These are phyloP conservation scores for Empidonax alnorum DNA, from an alignment of 2,113 vertebrate species.

Conservation along the genomic window DNA sequence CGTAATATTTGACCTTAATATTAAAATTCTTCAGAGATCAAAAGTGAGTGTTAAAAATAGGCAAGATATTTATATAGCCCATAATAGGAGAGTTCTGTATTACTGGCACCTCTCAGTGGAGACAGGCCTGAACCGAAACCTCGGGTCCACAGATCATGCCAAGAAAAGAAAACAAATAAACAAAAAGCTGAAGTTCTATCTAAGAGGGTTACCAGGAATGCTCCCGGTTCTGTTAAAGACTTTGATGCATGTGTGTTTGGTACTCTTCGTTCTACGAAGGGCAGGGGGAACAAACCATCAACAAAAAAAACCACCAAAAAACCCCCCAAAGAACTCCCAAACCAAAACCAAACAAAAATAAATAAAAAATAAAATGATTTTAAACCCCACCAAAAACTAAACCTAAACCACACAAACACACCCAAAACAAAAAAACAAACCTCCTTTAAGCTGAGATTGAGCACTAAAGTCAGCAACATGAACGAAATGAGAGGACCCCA, in stretches of 20 bases:
- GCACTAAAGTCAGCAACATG: background rate
- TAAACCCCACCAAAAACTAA: background rate
- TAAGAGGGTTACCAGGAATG: background rate
- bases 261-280: background rate
- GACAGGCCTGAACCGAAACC: background rate
- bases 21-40: constrained; percentile 57
- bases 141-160: background rate
- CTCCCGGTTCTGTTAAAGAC: background rate
- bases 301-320: too few species aligned
- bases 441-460: background rate
- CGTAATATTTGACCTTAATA: constrained; percentile 48
- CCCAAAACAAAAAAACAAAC: background rate
- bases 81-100: background rate
- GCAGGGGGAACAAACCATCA: too few species aligned
- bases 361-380: too few species aligned
- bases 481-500: background rate
- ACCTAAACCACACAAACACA: too few species aligned
- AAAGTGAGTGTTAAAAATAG: constrained; percentile 40
- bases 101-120: background rate
- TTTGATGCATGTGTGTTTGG: background rate
- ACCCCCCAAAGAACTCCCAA: too few species aligned
- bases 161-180: background rate
- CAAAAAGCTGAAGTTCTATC: background rate
- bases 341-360: background rate
- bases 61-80: background rate